phyloP scores from a whole-genome alignment of 2,797 vertebrate species.

The Masticophis lateralis region DNA sequence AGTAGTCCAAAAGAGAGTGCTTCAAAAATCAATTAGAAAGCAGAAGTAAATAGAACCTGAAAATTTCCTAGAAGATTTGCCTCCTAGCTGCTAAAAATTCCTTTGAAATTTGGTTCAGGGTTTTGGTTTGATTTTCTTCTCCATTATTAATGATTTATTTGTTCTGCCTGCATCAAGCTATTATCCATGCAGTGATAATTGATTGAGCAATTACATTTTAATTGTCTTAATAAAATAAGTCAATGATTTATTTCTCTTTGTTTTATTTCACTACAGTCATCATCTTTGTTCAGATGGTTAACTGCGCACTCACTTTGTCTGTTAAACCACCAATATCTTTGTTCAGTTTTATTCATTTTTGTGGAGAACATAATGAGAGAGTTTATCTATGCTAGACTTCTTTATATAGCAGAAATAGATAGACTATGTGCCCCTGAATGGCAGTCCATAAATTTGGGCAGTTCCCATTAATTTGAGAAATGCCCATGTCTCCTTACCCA shows the following conservation, averaged over 20 bases:
- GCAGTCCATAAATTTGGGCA: background rate
- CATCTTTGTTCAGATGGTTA: slow-evolving; percentile 55
- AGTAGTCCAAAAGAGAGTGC: background rate
- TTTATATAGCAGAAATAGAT: background rate
- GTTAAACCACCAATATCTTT: slow-evolving; percentile 47
- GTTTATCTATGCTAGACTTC: slow-evolving; percentile 20
- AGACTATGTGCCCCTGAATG: background rate
- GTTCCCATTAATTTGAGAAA: background rate
- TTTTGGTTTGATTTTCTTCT: slow-evolving; percentile 44
- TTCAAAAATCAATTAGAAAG: background rate
- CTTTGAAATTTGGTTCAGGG: slow-evolving; percentile 31
- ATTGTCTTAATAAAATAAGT: slow-evolving; percentile 51
- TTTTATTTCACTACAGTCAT: slow-evolving; percentile 63
- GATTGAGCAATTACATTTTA: slow-evolving; percentile 58
- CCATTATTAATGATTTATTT: slow-evolving; percentile 44
- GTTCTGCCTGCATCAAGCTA: slow-evolving; percentile 47
- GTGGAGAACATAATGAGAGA: slow-evolving; percentile 11
- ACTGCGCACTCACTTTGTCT: slow-evolving; percentile 56
- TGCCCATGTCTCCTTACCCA: background rate
- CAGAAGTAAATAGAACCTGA: background rate
- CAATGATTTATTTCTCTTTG: slow-evolving; percentile 66
- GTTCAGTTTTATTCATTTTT: slow-evolving; percentile 58
- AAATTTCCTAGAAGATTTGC: background rate
- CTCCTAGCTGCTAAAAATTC: background rate
- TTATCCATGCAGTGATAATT: slow-evolving; percentile 56